Base-by-base conservation (phyloP, 2,113 vertebrate species). In the Toxotes chatareus region DNA sequence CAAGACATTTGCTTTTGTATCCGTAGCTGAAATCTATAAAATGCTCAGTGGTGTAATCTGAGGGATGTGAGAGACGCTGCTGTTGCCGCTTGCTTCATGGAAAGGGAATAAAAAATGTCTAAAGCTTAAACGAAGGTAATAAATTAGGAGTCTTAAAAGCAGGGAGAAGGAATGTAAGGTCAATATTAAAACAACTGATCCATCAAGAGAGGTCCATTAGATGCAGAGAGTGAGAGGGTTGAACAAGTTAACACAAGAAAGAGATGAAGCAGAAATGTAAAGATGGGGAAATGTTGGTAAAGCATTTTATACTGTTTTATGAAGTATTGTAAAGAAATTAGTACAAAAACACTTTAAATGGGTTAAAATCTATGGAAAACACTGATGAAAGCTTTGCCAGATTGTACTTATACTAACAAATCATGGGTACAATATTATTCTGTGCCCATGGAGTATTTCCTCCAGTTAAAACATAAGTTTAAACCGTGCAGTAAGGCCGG, bases 1-100 rank as follows among this genome's bases (percentile, higher is more conserved):
- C 23, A 1, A 77, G 74, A 86, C 1, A 38, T 89, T 88, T 80
- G 79, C 63, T 72, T 83, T 73, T 80, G 51, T 68, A 56, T 80
- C 34, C 14, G 7, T 47, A 63, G 66, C 72, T 73, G 57, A 65
- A 76, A 85, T 82, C 67, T 76, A 47, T 36, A 27, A 75, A 80
- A 70, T 36, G 62, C 40, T 79, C 71, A 11, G 57, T 44, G 67
- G 56, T 1, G 7, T 67, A 64, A 75, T 66, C 59, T 38, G 21
- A 56, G 49, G 34, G 62, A 46, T 61, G 63, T 57, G 70, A 75
- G 66, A 56, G 73, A 72, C 36, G 9, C 72, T 47, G 61, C 61
- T 46, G 59, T 61, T 80, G 49, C 19, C 32, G 51, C 59, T 79
- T 57, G 67, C 62, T 70, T 73, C 51, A 40, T 69, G 53, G 67